These are phyloP conservation scores for Pipistrellus nathusii DNA, from an alignment of 2,797 vertebrate genomes.

Conservation along the genomic window DNA sequence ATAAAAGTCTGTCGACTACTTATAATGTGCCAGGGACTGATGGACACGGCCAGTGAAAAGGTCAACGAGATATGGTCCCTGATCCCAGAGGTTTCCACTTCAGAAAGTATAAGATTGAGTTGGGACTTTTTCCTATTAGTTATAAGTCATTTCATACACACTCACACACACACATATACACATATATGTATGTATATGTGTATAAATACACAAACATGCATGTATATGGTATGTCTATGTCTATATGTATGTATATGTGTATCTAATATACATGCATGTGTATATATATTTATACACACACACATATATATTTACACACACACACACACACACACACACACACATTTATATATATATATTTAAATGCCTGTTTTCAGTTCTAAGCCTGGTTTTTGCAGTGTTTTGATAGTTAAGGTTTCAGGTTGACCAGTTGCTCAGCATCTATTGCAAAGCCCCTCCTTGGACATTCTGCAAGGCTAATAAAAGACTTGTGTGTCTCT, in stretches of 20 bases:
- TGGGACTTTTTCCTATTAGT: background rate
- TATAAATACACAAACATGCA: background rate
- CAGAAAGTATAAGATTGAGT: background rate
- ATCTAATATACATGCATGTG: too few relatives aligned
- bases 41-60: too few relatives aligned
- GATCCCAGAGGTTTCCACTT: background rate
- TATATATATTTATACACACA: too few relatives aligned
- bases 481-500: background rate
- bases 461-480: constrained; percentile 1
- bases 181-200: background rate
- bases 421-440: background rate
- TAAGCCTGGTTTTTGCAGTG: background rate
- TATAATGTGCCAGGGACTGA: background rate
- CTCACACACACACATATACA: too few relatives aligned
- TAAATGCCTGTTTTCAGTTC: background rate
- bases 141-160: background rate
- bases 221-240: background rate
- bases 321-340: too few relatives aligned
- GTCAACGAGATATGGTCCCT: background rate
- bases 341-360: too few relatives aligned
- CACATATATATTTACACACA: too few relatives aligned
- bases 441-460: background rate
- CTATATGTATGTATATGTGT: too few relatives aligned
- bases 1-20: background rate
- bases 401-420: background rate